Evolutionary conservation across 2,113 vertebrate genomes (phyloP).

Genomic region (Ptyas mucosa): DNA sequence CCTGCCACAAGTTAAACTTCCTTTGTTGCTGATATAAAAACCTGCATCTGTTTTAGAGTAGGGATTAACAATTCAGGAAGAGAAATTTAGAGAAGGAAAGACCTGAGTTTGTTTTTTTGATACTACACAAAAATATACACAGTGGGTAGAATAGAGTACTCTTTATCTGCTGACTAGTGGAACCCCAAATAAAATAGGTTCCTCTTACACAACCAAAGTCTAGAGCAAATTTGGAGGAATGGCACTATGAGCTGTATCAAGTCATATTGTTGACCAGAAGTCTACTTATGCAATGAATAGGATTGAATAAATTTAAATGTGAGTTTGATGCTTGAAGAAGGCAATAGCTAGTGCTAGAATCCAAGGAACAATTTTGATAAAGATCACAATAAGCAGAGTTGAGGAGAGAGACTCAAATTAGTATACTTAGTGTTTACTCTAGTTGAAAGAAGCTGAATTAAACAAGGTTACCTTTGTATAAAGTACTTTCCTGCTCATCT

Average conservation of each 20-base stretch:
- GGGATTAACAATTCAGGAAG: not conserved
- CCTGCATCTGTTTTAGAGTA: not conserved
- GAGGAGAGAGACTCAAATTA: not conserved
- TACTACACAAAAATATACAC: not conserved
- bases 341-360: not conserved
- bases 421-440: not conserved
- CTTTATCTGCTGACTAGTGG: not conserved
- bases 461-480: not conserved
- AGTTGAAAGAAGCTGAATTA: not conserved
- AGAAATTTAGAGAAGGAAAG: not conserved
- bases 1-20: not conserved
- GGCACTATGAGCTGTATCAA: not conserved
- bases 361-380: not conserved
- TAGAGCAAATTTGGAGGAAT: not conserved
- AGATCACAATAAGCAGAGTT: not conserved
- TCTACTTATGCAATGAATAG: not conserved
- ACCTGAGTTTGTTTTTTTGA: not conserved
- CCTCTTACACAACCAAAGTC: not conserved
- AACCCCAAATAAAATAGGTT: not conserved
- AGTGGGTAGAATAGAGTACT: not conserved
- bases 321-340: not conserved
- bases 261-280: not conserved
- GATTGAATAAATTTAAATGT: not conserved
- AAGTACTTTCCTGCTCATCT: not conserved
- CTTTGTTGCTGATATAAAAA: not conserved